Base-by-base conservation (phyloP, 2,888 invertebrate genomes). In the Biston betularia region DNA sequence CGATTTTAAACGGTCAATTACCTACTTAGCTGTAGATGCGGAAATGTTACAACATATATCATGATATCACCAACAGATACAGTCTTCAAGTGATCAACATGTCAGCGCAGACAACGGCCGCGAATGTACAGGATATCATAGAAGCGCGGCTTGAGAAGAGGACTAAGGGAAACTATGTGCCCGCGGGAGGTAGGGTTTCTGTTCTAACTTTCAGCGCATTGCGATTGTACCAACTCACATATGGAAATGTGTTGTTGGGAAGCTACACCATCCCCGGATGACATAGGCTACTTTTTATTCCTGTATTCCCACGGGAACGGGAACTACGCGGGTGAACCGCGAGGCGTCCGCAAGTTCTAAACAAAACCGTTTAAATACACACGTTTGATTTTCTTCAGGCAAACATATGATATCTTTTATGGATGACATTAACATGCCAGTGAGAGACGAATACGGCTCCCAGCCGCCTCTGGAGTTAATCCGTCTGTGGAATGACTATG, bases 371-470 rank as follows among this genome's bases (percentile, higher is more conserved):
- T n/a, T n/a, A 24, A 24, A 24, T 38, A 8, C 38, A 38, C 6
- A 9, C 38, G 38, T 24, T 14, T 42, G 24, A 11, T 33, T 6
- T 54, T 38, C 15, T 40, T 0, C 63, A 94, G 94, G 93, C 35
- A 98, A 98, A 91, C 96, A 94, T 73, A 95, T 98, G 95, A 95
- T 98, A 65, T 95, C 97, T 9, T 98, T 98, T 85, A 95, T 98
- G 95, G 98, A 98, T 85, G 98, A 98, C 85, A 96, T 98, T 79
- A 98, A 98, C 90, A 98, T 98, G 98, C 98, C 98, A 0, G 97
- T 97, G 8, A 97, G 97, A 74, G 98, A 98, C 81, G 95, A 95
- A 12, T 98, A 97, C 82, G 98, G 98, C 0, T 97, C 98, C 0
- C 98, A 98, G 85, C 98, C 98, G 6, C 97, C 98, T 0, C 89